phyloP scores from a whole-genome alignment of 2,797 vertebrate genomes.

The Alcedo quadribrachys region DNA sequence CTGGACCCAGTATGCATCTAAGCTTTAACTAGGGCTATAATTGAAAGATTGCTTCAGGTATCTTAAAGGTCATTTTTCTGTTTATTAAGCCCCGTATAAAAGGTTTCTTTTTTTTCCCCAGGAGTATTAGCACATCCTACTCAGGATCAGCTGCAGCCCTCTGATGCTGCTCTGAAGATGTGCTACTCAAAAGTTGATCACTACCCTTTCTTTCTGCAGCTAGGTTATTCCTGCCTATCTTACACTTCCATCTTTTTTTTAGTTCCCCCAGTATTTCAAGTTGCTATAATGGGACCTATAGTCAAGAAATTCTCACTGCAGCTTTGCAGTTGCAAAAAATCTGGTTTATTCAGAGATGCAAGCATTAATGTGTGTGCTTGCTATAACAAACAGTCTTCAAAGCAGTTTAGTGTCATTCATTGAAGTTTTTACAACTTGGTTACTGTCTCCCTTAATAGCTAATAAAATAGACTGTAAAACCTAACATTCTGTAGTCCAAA shows the following conservation, averaged over 20 bases:
- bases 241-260: background rate
- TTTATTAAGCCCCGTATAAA: background rate
- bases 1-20: background rate
- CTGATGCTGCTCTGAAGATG: background rate
- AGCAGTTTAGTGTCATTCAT: background rate
- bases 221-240: background rate
- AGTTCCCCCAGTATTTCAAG: background rate
- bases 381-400: conserved; percentile 7
- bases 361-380: background rate
- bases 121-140: background rate
- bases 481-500: background rate
- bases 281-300: background rate
- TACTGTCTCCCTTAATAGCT: conserved; percentile 22
- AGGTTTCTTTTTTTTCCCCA: background rate
- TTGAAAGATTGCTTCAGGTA: background rate
- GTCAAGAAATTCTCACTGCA: background rate
- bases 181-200: background rate
- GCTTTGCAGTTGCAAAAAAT: background rate
- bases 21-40: background rate
- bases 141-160: background rate
- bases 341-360: background rate
- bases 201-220: background rate
- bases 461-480: conserved; percentile 30
- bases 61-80: background rate
- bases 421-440: conserved; percentile 23